phyloP scores from a whole-genome alignment of 2,113 vertebrate species.

The Arothron firmamentum region DNA sequence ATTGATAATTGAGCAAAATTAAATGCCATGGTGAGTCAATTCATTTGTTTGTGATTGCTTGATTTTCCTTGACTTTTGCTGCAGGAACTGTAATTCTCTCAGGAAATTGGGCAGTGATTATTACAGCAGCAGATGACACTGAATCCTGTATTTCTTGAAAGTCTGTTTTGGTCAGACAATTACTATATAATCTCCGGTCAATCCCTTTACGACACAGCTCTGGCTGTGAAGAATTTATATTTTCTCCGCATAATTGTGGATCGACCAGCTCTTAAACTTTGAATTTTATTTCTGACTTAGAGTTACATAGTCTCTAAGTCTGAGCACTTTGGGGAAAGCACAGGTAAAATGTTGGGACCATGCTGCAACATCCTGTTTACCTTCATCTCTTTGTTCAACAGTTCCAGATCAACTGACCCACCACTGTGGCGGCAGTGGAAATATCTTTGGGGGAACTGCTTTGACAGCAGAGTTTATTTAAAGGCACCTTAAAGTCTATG shows the following conservation, averaged over 20 bases:
- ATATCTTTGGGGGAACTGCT: constrained; percentile 33
- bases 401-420: constrained; percentile 22
- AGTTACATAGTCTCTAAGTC: not conserved
- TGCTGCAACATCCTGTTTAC: constrained; percentile 26
- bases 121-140: constrained; percentile 39
- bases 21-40: constrained; percentile 39
- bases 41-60: constrained; percentile 34
- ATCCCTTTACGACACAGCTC: constrained; percentile 12
- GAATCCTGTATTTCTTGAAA: not conserved
- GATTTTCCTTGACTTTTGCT: constrained; percentile 43
- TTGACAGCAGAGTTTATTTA: constrained; percentile 47
- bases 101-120: constrained; percentile 58
- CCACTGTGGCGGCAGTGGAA: constrained; percentile 29
- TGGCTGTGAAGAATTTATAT: not conserved
- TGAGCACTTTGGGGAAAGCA: constrained; percentile 7
- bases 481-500: constrained; percentile 45
- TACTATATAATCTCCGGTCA: constrained; percentile 1
- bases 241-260: not conserved
- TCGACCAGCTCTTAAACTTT: not conserved
- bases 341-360: constrained; percentile 1
- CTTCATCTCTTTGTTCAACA: constrained; percentile 19
- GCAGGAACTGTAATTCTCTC: constrained; percentile 30
- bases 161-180: not conserved
- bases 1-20: constrained; percentile 47
- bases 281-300: not conserved